phyloP scores from a whole-genome alignment of 2,797 vertebrate genomes.

The Echeneis naucrates region DNA sequence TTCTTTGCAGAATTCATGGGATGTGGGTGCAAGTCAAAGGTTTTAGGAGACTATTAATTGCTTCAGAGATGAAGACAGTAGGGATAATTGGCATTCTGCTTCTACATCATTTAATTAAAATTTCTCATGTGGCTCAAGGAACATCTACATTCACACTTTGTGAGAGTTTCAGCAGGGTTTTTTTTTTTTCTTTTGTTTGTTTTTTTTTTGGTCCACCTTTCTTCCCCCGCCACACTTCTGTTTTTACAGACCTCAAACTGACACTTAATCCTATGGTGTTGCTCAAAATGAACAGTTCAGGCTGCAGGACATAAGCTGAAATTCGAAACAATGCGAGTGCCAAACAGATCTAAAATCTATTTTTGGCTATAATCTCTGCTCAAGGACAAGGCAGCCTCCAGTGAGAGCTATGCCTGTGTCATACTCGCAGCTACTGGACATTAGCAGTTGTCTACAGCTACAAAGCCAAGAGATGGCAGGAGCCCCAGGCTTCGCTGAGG shows the following conservation, averaged over 20 bases:
- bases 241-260: constrained; percentile 20
- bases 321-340: constrained; percentile 7
- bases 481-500: constrained; percentile 37
- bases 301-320: constrained; percentile 30
- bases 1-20: constrained; percentile 8
- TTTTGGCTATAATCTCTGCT: constrained; percentile 61
- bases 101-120: constrained; percentile 27
- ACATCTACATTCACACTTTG: constrained; percentile 23
- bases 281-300: constrained; percentile 36
- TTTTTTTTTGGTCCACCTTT: constrained; percentile 2
- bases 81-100: constrained; percentile 21
- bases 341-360: constrained; percentile 55
- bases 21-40: constrained; percentile 1
- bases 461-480: constrained; percentile 46
- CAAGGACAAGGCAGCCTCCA: constrained; percentile 55
- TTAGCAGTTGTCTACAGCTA: constrained; percentile 48
- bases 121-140: background rate
- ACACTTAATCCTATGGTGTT: constrained; percentile 14
- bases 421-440: constrained; percentile 45
- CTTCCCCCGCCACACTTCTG: constrained; percentile 2
- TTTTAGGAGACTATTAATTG: constrained; percentile 21
- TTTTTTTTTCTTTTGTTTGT: constrained; percentile 10
- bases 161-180: constrained; percentile 14
- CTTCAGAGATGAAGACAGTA: constrained; percentile 14
- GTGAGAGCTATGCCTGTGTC: constrained; percentile 39